Base-by-base conservation (phyloP, 2,113 vertebrate genomes). In the Oncorhynchus clarkii region DNA sequence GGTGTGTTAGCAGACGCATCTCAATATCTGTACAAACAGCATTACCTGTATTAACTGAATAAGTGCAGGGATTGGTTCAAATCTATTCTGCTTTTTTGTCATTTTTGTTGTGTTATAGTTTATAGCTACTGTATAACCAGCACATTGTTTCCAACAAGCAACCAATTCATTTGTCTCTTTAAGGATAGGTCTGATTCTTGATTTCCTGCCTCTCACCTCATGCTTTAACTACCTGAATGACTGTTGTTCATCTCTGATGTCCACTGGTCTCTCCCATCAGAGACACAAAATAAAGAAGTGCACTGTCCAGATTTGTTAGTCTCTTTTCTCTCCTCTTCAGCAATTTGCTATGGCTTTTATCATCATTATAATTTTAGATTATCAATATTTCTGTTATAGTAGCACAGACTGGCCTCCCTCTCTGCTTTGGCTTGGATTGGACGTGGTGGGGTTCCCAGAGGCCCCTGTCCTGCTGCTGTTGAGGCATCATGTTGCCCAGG, bases 401-500 rank as follows among this genome's bases (percentile, higher is more conserved):
- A 81, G 78, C 73, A 18, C 6, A 84, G 80, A 78, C 60, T 72
- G 68, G 73, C 73, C 79, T 75, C 76, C 67, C 73, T 71, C 34
- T 78, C 76, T 72, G 70, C 70, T 73, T 67, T 75, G 74, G 78
- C 70, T 78, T 80, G 71, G 54, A 49, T 68, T 70, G 49, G 67
- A 77, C 67, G 31, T 78, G 67, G 51, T 60, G 49, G 71, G 82
- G 83, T 73, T 78, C 73, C 69, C 34, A 60, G 54, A 18, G 29
- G 48, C 65, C 67, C 67, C 75, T 54, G 78, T 82, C 81, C 82
- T 70, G 5, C 72, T 79, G 67, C 3, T 88, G 73, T 22, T 16
- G 69, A 82, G 85, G 81, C 79, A 26, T 99, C 97, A 99, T 95
- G 97, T 98, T 4, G 98, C 96, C 98, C 97, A 99, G 74, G 98